Evolutionary conservation across 2,113 vertebrate species (phyloP).

Genomic region (Setophaga kirtlandii): DNA sequence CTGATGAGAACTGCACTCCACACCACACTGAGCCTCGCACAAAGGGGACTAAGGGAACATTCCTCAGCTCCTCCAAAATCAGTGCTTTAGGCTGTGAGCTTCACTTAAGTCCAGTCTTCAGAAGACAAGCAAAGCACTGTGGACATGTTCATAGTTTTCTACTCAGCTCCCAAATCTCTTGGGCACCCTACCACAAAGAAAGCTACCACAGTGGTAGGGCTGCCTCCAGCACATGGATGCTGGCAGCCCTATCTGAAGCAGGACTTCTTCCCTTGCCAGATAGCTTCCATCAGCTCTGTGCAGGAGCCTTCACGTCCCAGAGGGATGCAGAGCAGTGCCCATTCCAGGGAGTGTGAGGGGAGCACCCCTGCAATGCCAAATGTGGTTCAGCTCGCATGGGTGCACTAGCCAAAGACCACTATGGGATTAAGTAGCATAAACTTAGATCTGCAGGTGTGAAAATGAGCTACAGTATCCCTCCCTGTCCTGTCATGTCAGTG

Average conservation of each 20-base stretch:
- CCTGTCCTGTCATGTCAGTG: not conserved
- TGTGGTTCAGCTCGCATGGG: rapidly evolving
- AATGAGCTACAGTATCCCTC: not conserved
- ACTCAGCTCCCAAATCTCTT: not conserved
- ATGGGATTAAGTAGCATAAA: not conserved
- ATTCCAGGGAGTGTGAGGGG: not conserved
- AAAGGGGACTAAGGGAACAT: not conserved
- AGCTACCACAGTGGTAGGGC: not conserved
- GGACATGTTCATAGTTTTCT: not conserved
- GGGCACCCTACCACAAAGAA: not conserved
- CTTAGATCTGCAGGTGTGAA: not conserved
- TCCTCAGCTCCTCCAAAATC: not conserved
- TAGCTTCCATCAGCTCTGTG: not conserved
- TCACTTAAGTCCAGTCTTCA: not conserved
- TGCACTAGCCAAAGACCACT: not conserved
- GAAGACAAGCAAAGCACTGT: not conserved
- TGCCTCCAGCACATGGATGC: not conserved
- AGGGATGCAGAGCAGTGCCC: not conserved
- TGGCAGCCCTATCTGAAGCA: not conserved
- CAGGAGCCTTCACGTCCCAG: rapidly evolving
- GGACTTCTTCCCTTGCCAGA: not conserved
- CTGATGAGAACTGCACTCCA: not conserved
- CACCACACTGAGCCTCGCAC: rapidly evolving
- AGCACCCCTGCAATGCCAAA: not conserved
- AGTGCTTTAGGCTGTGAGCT: not conserved